Evolutionary conservation across 2,113 vertebrate genomes (phyloP).

Genomic region (Sapayoa aenigma): DNA sequence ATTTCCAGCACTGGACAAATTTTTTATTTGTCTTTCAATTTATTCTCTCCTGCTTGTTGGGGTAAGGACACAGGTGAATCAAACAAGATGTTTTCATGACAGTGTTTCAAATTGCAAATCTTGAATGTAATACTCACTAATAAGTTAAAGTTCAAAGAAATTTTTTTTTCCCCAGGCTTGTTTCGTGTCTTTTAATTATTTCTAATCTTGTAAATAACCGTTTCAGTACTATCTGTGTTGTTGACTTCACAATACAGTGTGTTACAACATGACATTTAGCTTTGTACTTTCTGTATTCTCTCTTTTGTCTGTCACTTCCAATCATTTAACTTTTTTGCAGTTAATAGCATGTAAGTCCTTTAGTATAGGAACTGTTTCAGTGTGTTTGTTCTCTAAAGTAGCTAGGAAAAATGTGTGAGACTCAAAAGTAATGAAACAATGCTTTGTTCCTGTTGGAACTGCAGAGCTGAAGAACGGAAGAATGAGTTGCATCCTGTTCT

Average conservation of each 20-base stretch:
- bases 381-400: neutral
- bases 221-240: neutral
- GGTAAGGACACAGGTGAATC: slow-evolving; percentile 75
- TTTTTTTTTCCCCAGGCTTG: neutral
- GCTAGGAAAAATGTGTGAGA: neutral
- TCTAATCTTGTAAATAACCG: neutral
- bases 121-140: neutral
- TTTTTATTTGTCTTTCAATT: slow-evolving; percentile 83
- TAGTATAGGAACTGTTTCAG: neutral
- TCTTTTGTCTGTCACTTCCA: neutral
- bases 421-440: neutral
- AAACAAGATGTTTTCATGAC: neutral
- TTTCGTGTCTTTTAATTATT: neutral
- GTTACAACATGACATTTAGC: neutral
- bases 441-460: neutral
- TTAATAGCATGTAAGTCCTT: neutral
- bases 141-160: neutral
- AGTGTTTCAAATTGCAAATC: neutral
- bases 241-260: neutral
- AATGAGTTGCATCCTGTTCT: neutral
- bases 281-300: neutral
- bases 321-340: neutral
- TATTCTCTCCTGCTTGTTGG: slow-evolving; percentile 88
- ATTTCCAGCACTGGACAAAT: slow-evolving; percentile 84
- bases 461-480: neutral